Base-by-base conservation (phyloP, 2,797 vertebrate genomes). In the Poeciliopsis turneri region DNA sequence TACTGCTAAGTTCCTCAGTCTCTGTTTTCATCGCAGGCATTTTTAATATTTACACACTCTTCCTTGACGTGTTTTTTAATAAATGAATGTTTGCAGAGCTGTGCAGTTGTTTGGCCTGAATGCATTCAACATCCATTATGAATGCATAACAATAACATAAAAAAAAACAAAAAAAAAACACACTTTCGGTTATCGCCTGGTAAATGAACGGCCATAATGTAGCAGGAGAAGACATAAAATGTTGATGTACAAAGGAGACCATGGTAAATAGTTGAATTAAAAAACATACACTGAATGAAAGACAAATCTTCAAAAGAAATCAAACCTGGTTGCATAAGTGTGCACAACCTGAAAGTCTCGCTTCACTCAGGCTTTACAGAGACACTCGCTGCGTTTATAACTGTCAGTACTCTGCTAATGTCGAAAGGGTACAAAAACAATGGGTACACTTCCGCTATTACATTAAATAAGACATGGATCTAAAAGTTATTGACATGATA, bases 1-100 rank as follows among this genome's bases (percentile, higher is more conserved):
- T 70, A 46, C 36, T 77, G 75, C 79, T 80, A 76, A 76, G 74
- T 28, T 55, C 64, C 20, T 25, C 20, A 2, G 64, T 41, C 36
- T 68, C 36, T 39, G 61, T 66, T 66, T 66, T 68, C 64, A 68
- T 68, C 20, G 39, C 39, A 39, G 36, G 4, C 36, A 23, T 41
- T 41, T 23, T 68, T 41, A 25, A 68, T 41, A 41, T 68, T 41
- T 68, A 12, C 18, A 68, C 64, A 11, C 36, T 7, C 16, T 64
- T 36, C 16, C 30, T 66, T 41, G 64, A 1, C 5, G 8, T 66
- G 33, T 39, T 36, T 12, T 66, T 41, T 15, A 33, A 39, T 39
- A 39, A 66, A 66, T 39, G 36, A 8, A 66, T 66, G 59, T 33
- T 64, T 36, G 36, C 36, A 7, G 12, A 23, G 9, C 33, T 66